Percentiles rank a stretch among this genome's conserved stretches.
phyloP scores from a whole-genome alignment of 2,797 vertebrate species.

The Typhlichthys subterraneus region DNA sequence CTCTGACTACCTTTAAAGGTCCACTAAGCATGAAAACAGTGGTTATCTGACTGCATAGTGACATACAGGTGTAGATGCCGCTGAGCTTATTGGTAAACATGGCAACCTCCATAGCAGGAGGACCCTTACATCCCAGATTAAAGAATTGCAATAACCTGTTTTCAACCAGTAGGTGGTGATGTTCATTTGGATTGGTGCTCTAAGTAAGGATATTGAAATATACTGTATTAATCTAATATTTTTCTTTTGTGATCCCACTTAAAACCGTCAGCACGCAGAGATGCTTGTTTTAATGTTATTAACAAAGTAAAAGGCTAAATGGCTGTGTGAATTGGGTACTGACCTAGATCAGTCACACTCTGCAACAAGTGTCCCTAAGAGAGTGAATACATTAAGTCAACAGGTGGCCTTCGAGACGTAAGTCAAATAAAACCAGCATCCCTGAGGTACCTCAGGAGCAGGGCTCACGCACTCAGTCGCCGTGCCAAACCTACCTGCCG shows the following conservation, averaged over 20 bases:
- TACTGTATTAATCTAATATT: conserved; percentile 1
- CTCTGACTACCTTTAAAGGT: too few species aligned
- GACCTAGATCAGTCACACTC: conserved; percentile 68
- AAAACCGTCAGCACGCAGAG: conserved; percentile 66
- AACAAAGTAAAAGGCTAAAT: conserved; percentile 55
- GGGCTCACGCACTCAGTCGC: conserved; percentile 57
- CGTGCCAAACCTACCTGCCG: conserved; percentile 88
- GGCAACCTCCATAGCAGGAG: too few species aligned
- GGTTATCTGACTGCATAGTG: too few species aligned
- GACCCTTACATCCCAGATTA: too few species aligned
- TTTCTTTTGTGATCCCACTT: conserved; percentile 28
- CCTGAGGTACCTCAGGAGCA: conserved; percentile 72
- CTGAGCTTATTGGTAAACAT: too few species aligned
- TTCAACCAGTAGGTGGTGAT: too few species aligned
- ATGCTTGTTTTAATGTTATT: conserved; percentile 71
- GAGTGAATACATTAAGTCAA: conserved; percentile 67
- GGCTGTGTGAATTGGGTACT: conserved; percentile 67
- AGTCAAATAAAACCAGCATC: conserved; percentile 64
- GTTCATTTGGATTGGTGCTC: background rate
- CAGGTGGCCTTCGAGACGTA: conserved; percentile 52
- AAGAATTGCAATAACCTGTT: too few species aligned
- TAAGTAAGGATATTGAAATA: background rate
- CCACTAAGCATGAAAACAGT: too few species aligned
- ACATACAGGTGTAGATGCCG: too few species aligned
- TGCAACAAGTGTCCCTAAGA: conserved; percentile 64